Percentiles rank a stretch among this genome's conserved stretches.
phyloP scores from a whole-genome alignment of 2,888 invertebrate genomes.

The Tetranychus piercei region DNA sequence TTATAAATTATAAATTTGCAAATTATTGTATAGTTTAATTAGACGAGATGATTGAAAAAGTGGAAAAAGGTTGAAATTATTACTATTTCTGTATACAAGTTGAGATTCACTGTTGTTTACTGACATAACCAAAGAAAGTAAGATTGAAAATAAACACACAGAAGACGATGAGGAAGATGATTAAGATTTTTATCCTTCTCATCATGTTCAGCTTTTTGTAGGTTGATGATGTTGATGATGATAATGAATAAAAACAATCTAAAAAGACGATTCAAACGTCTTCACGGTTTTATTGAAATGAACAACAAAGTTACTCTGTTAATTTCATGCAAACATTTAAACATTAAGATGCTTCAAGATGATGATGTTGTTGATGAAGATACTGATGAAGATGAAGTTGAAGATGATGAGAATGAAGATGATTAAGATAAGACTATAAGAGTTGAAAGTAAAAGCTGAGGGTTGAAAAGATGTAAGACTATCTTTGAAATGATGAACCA shows the following conservation, averaged over 20 bases:
- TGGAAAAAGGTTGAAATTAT: neutral
- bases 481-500: no score
- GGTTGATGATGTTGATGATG: neutral
- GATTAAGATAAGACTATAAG: no score
- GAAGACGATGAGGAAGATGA: slow-evolving; percentile 2
- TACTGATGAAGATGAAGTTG: neutral
- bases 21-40: no score
- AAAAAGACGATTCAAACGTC: neutral
- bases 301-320: neutral
- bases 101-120: neutral
- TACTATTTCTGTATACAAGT: neutral
- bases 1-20: no score
- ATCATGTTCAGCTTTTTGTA: no score
- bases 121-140: neutral
- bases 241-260: neutral
- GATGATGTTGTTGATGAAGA: neutral
- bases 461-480: neutral
- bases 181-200: neutral
- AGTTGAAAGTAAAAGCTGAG: neutral
- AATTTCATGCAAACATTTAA: neutral
- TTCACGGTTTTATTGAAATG: neutral
- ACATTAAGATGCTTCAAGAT: neutral
- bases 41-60: no score
- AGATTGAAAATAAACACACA: slow-evolving; percentile 2
- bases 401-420: neutral